Base-by-base conservation (phyloP, 2,888 invertebrate species). In the Nymphalis polychloros region DNA sequence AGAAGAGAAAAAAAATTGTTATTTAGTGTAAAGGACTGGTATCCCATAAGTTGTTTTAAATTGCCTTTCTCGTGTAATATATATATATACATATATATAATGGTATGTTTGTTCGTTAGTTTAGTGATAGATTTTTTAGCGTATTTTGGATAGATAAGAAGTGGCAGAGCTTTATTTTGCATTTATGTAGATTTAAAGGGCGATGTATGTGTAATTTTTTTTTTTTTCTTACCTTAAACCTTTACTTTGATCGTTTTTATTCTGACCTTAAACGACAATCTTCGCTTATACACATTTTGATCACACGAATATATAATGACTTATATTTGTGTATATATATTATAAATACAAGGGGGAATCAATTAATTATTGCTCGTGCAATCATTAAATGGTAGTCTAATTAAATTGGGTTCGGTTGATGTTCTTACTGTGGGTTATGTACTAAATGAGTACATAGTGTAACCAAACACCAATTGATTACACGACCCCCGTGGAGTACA, bases 11-110 rank as follows among this genome's bases (percentile, higher is more conserved):
- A 31, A 31, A 64, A 66, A 62, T 63, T 67, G 67, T 69, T 74
- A 68, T 70, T 63, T 70, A 70, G 69, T 70, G 23, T 69, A 64
- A 74, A 70, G 75, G 74, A 74, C 73, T 75, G 74, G 75, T 74
- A 73, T 72, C 68, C 72, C 71, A 66, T 71, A 72, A 72, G 72
- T 64, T 72, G 67, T 71, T 64, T 72, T 68, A 67, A n/a, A 55
- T 55, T 55, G 17, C 31, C 27, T 55, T 27, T 62, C 48, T 61
- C 63, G 64, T 68, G 65, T 67, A 68, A 69, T 69, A 65, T 71
- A 70, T 48, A 63, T 64, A 70, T 70, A 70, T 70, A 67, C 5
- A 13, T 23, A 52, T 13, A 10, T 70, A 53, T 50, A 64, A 41
- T 13, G 10, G 41, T 41, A 41, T 41, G 41, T 65, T 60, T 62